Evolutionary conservation across 1,140 invertebrate species (phyloP).

Genomic region (Stegodyphus dumicola): DNA sequence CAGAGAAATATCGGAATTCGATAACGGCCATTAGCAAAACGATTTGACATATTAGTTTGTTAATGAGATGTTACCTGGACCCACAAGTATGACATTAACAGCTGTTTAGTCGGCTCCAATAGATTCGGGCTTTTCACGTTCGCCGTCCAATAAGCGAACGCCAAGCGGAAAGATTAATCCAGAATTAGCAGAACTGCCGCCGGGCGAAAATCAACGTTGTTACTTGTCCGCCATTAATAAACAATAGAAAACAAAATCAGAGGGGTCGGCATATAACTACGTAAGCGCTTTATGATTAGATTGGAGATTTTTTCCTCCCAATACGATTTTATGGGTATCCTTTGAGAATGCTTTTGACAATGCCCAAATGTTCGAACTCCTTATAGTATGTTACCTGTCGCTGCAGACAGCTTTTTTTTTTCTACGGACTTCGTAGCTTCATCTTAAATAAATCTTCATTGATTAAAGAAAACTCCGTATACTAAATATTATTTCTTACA

Average conservation of each 20-base stretch:
- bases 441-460: too few species aligned
- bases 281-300: neutral
- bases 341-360: too few species aligned
- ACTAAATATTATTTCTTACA: too few species aligned
- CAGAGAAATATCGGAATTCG: conserved; percentile 51
- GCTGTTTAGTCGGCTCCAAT: conserved; percentile 52
- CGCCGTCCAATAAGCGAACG: conserved; percentile 37
- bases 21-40: conserved; percentile 56
- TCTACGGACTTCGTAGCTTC: too few species aligned
- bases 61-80: conserved; percentile 53
- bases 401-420: too few species aligned
- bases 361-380: too few species aligned
- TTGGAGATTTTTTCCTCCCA: neutral
- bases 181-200: conserved; percentile 46
- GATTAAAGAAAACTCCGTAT: too few species aligned
- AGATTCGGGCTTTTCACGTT: conserved; percentile 41
- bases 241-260: conserved; percentile 36
- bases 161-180: conserved; percentile 45
- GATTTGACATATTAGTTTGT: conserved; percentile 57
- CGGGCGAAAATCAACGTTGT: conserved; percentile 27
- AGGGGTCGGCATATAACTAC: neutral
- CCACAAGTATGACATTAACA: conserved; percentile 53
- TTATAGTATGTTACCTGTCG: too few species aligned
- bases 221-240: conserved; percentile 42
- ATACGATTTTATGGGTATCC: too few species aligned